Evolutionary conservation across 2,113 vertebrate species (phyloP).

Genomic region (Melanerpes formicivorus): DNA sequence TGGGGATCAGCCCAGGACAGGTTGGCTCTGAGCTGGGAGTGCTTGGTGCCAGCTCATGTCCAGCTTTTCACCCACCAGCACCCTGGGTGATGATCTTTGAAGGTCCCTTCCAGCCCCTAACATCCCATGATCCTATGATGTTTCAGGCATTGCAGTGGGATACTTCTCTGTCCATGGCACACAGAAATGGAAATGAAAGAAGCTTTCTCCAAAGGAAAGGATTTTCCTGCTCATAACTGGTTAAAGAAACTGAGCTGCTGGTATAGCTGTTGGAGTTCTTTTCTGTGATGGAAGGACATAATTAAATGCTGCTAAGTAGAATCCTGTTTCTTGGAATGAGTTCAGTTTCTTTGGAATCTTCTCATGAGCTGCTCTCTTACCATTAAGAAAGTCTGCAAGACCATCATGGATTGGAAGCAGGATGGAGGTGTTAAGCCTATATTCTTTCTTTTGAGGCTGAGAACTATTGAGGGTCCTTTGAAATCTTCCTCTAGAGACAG

Average conservation of each 20-base stretch:
- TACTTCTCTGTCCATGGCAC: neutral
- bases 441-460: neutral
- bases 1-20: too few species aligned
- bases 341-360: constrained; percentile 29
- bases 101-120: too few species aligned
- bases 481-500: neutral
- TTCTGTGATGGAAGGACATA: constrained; percentile 21
- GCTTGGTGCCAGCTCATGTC: too few species aligned
- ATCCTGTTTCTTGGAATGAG: constrained; percentile 15
- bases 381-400: constrained; percentile 3
- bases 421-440: neutral
- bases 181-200: neutral
- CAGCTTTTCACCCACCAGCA: too few species aligned
- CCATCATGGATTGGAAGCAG: neutral
- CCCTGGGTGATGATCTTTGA: too few species aligned
- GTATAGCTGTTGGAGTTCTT: neutral
- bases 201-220: neutral
- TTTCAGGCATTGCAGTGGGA: neutral
- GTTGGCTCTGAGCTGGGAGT: too few species aligned
- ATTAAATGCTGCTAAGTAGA: constrained; percentile 37
- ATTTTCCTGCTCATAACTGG: neutral
- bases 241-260: neutral
- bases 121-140: too few species aligned
- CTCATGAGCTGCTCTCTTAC: constrained; percentile 27
- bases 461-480: neutral